Base-by-base conservation (phyloP, 2,113 vertebrate genomes). In the Fukomys damarensis region DNA sequence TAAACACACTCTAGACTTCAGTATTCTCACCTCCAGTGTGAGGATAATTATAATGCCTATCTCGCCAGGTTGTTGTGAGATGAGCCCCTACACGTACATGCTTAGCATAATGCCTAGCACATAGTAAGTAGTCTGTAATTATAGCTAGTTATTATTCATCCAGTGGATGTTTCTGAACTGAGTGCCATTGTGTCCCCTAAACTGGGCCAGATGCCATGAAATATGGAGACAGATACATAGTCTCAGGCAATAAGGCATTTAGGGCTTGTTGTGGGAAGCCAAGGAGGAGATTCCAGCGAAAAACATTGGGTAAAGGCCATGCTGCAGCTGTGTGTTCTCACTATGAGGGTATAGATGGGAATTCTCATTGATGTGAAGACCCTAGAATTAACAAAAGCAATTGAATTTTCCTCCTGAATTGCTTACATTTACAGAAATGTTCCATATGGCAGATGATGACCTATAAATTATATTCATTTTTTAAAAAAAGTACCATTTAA, bases 401-500 rank as follows among this genome's bases (percentile, higher is more conserved):
- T 46, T 26, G 89, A 61, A 43, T 80, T 59, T n/a, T 30, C 19
- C 66, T 24, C 3, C 43, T 4, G 9, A 63, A 28, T 89, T 28
- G 72, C 56, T 84, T 81, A 52, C 26, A 43, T 68, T 87, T 41
- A 85, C 13, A 91, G 84, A 77, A 84, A 46, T 92, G 52, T 93
- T 70, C 30, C n/a, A 65, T 66, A 54, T 35, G 90, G 76, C 76
- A 76, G 79, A 85, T 20, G 46, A 91, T 61, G 41, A 85, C 52
- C 88, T 87, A 43, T 43, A 94, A 66, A 66, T 90, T 58, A 43
- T 63, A 90, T 76, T 56, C 30, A 92, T 95, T 94, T 68, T 81
- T 89, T 52, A 26, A 56, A 58, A 96, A 46, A 96, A 49, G 59
- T 84, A 72, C 30, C 65, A 41, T 30, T 76, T 46, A 90, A 58